phyloP scores from a whole-genome alignment of 2,113 vertebrate species.

The Engystomops pustulosus region DNA sequence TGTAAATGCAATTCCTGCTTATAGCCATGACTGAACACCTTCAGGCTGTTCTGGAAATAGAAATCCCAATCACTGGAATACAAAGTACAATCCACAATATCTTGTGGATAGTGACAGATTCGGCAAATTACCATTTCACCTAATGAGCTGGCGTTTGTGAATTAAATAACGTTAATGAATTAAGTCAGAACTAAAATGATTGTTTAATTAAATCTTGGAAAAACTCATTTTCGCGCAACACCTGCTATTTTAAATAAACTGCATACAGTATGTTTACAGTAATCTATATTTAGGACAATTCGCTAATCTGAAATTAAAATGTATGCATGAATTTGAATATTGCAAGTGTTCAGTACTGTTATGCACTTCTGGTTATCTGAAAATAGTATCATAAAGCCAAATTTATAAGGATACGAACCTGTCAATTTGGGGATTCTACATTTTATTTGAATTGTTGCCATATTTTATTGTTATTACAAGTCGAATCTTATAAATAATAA shows the following conservation, averaged over 20 bases:
- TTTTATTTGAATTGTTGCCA: neutral
- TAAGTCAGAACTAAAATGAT: conserved; percentile 46
- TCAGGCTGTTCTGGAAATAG: conserved; percentile 57
- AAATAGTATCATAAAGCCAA: neutral
- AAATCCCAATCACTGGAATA: conserved; percentile 50
- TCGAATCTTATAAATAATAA: too few species aligned
- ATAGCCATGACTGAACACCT: conserved; percentile 52
- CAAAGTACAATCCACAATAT: conserved; percentile 43
- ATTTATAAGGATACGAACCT: neutral
- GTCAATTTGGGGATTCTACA: neutral
- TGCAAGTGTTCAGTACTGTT: neutral
- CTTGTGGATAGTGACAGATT: conserved; percentile 34
- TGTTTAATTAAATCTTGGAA: conserved; percentile 53
- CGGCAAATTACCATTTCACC: conserved; percentile 15
- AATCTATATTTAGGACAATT: conserved; percentile 44
- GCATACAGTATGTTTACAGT: conserved; percentile 53
- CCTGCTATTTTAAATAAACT: conserved; percentile 52
- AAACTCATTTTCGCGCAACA: conserved; percentile 48
- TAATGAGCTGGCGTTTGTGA: conserved; percentile 45
- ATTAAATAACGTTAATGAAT: conserved; percentile 55
- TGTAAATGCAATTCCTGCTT: conserved; percentile 51
- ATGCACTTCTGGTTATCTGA: neutral
- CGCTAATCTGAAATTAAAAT: conserved; percentile 14
- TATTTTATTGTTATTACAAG: too few species aligned
- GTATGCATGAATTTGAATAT: conserved; percentile 35